Base-by-base conservation (phyloP, 2,113 vertebrate genomes). In the Paramormyrops kingsleyae region DNA sequence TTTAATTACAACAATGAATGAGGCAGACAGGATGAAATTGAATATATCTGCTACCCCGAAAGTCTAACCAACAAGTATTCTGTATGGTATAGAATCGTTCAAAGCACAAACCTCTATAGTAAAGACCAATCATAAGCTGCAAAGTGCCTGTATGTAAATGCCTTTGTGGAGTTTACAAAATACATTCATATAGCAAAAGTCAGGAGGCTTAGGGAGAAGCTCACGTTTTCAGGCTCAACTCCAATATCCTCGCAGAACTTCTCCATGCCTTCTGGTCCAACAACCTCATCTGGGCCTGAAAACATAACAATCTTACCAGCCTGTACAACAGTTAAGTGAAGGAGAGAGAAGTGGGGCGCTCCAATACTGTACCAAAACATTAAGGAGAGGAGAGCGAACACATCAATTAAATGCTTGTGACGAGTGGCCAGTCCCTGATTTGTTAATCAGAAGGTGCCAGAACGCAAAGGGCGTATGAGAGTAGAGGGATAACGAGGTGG, bases 241-340 rank as follows among this genome's bases (percentile, higher is more conserved):
- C 97, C 97, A 4, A 99, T 98, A 93, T 99, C 98, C 95, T 99
- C 97, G 95, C 98, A 99, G 95, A 99, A 99, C 92, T 97, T 99
- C 95, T 99, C 98, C 98, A 99, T 99, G 94, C 97, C 97, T 95
- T 99, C 98, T 0, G 98, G 98, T 56, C 98, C 98, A 77, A 99
- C 96, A 93, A 99, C 95, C 94, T 99, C 98, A 96, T 99, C 97
- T 0, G 97, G 94, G 92, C 97, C 98, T 98, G 47, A 53, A 50
- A 62, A 13, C 17, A 88, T 4, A 46, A 27, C 56, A 39, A 62
- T 31, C 17, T 35, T 62, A 44, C 9, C 56, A 59, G 87, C 42
- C 39, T 62, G 39, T 39, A 59, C 35, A 9, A 24, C n/a, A 52
- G 31, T 31, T 0, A 39, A 35, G 19, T 35, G n/a, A 53, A 87